These are phyloP conservation scores for Hippocampus barbouri DNA, from an alignment of 2,113 vertebrate species.

Conservation along the genomic window DNA sequence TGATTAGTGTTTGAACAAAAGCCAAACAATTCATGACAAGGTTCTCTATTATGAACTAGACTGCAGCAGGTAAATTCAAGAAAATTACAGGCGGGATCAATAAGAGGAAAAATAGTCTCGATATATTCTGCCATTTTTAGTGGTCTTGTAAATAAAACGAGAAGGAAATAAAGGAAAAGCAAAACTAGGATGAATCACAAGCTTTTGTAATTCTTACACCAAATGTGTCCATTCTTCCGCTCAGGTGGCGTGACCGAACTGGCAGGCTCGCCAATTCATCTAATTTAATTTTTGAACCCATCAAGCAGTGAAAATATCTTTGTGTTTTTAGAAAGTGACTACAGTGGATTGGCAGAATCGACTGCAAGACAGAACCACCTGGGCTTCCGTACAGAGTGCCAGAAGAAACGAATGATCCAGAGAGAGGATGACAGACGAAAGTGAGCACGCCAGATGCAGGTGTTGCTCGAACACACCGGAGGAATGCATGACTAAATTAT, in stretches of 20 bases:
- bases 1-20: conserved; percentile 24
- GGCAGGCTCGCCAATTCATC: conserved; percentile 39
- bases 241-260: conserved; percentile 37
- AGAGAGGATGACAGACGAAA: conserved; percentile 27
- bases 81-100: background rate
- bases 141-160: conserved; percentile 15
- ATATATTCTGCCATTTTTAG: background rate
- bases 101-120: background rate
- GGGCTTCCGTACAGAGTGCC: conserved; percentile 33
- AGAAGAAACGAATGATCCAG: conserved; percentile 13
- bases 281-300: conserved; percentile 42
- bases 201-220: conserved; percentile 44
- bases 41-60: conserved; percentile 9
- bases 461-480: conserved; percentile 57
- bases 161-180: conserved; percentile 17
- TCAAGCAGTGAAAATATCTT: conserved; percentile 37
- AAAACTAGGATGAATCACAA: conserved; percentile 31
- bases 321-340: conserved; percentile 29
- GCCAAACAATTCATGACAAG: conserved; percentile 26
- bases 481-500: conserved; percentile 54
- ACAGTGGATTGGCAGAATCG: conserved; percentile 38
- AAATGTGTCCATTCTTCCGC: conserved; percentile 50
- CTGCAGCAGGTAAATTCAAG: background rate
- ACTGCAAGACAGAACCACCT: conserved; percentile 43
- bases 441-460: conserved; percentile 40